A percentile compares a stretch with the other conserved stretches of the same genome.
Conservation (phyloP, 2,888 invertebrate genomes). For the Drosophila macrospina region DNA sequence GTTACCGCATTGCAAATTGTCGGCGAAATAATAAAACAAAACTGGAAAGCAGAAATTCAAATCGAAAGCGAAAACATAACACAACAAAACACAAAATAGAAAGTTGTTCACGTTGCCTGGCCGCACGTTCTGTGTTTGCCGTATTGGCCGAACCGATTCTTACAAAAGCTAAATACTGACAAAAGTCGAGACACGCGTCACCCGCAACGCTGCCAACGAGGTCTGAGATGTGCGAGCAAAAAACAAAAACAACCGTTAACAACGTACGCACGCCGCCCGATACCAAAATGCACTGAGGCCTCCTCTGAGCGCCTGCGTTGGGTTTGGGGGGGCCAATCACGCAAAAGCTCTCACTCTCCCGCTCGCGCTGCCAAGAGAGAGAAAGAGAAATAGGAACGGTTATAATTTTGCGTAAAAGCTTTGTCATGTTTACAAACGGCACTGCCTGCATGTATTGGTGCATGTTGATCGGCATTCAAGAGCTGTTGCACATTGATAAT, state of each 20-base stretch:
- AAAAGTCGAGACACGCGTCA: conserved; percentile 42
- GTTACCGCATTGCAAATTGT: conserved; percentile 33
- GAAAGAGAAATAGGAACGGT: conserved; percentile 16
- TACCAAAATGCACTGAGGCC: conserved; percentile 50
- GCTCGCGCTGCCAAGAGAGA: conserved; percentile 13
- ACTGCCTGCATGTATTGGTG: neutral
- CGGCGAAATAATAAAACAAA: conserved; percentile 11
- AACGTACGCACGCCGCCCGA: conserved; percentile 51
- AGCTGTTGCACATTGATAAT: conserved; percentile 26
- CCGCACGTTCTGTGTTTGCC: conserved; percentile 52
- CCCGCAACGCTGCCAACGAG: conserved; percentile 13
- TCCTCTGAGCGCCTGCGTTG: conserved; percentile 38
- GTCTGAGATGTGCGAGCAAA: conserved; percentile 1
- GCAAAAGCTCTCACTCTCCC: conserved; percentile 48
- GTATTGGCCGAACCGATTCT: conserved; percentile 51
- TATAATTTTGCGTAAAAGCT: conserved; percentile 42
- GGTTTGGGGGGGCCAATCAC: conserved; percentile 48
- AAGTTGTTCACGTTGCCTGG: conserved; percentile 54
- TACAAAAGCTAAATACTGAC: conserved; percentile 45
- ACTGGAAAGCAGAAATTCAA: conserved; percentile 27
- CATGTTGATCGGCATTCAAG: conserved; percentile 33
- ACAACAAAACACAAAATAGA: conserved; percentile 49
- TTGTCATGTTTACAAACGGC: conserved; percentile 3
- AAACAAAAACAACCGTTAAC: conserved; percentile 45
- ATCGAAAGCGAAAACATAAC: conserved; percentile 32